Conservation (phyloP, 2,797 vertebrate species). For the Crocodylus rhombifer region DNA sequence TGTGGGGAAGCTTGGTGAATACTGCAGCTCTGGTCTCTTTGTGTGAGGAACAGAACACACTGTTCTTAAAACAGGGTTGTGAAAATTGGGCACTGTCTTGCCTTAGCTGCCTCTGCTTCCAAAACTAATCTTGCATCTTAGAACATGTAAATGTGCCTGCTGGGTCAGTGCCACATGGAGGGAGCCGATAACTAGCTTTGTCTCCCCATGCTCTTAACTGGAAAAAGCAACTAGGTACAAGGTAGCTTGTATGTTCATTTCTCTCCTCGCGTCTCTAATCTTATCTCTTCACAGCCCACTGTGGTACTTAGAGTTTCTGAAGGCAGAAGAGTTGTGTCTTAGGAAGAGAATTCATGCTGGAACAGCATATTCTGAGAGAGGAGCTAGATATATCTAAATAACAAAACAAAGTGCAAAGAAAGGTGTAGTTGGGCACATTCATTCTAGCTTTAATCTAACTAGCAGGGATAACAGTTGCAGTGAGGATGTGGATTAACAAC, state of each 20-base stretch:
- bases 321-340: not conserved
- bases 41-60: not conserved
- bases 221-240: too few relatives aligned
- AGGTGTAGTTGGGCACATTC: not conserved
- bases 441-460: not conserved
- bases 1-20: not conserved
- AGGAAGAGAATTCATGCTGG: not conserved
- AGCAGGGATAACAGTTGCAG: not conserved
- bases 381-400: not conserved
- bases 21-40: not conserved
- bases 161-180: not conserved
- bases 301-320: not conserved
- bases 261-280: conserved; percentile 38
- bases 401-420: not conserved
- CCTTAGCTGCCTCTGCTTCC: not conserved
- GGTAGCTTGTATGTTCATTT: not conserved
- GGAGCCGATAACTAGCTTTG: not conserved
- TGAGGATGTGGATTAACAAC: fast-evolving
- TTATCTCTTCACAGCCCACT: not conserved
- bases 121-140: not conserved
- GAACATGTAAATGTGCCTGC: not conserved
- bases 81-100: not conserved
- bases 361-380: fast-evolving
- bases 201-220: too few relatives aligned
- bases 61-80: not conserved